Evolutionary conservation across 2,113 vertebrate genomes (phyloP).

Genomic region (Rhizomys pruinosus): DNA sequence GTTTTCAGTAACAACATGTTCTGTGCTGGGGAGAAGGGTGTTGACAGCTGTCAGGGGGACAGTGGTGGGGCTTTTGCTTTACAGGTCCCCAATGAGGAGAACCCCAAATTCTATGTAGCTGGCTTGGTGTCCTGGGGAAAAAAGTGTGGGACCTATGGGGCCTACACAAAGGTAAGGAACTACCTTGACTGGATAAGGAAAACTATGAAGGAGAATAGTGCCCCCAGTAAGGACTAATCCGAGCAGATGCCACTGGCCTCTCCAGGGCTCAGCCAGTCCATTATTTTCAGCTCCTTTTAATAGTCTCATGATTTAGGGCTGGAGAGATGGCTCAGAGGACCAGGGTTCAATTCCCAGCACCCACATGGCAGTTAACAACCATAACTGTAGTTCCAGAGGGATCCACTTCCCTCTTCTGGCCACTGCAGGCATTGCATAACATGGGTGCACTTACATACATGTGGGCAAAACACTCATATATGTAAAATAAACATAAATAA

Average conservation of each 20-base stretch:
- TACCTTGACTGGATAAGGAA: slow-evolving; percentile 93
- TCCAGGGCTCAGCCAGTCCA: neutral
- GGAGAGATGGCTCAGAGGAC: too few relatives aligned
- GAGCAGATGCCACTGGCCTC: rapidly evolving
- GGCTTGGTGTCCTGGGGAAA: slow-evolving; percentile 96
- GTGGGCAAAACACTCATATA: too few relatives aligned
- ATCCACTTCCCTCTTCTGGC: too few relatives aligned
- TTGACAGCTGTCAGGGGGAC: slow-evolving; percentile 92
- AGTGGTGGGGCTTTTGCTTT: slow-evolving; percentile 91
- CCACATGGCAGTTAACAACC: too few relatives aligned
- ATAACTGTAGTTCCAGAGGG: too few relatives aligned
- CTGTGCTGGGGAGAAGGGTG: slow-evolving; percentile 88
- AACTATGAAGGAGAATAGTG: slow-evolving; percentile 83
- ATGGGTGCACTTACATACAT: too few relatives aligned
- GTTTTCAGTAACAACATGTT: slow-evolving; percentile 93
- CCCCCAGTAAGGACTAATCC: neutral
- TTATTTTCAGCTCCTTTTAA: neutral
- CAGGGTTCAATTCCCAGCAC: too few relatives aligned
- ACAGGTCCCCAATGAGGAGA: slow-evolving; percentile 63
- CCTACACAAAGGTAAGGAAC: slow-evolving; percentile 92
- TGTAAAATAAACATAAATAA: too few relatives aligned
- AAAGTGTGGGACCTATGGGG: slow-evolving; percentile 88
- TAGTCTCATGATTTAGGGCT: neutral
- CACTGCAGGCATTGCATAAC: too few relatives aligned
- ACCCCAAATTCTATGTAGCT: slow-evolving; percentile 78